Evolutionary conservation across 2,888 invertebrate genomes (phyloP).

Genomic region (Lycia hirtaria): DNA sequence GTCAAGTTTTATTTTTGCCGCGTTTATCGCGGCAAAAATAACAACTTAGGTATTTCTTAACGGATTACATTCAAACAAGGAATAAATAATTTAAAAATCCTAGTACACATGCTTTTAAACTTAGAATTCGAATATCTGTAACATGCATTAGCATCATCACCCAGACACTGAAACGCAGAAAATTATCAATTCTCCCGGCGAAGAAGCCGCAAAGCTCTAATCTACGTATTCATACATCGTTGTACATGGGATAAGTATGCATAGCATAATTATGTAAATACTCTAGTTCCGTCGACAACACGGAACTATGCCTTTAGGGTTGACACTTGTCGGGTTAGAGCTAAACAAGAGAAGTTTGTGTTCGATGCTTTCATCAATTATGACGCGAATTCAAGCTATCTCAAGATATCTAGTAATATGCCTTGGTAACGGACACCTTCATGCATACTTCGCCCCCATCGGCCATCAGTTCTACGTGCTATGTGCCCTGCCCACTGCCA

Average conservation of each 20-base stretch:
- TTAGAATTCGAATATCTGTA: not conserved
- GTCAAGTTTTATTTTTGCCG: too few species aligned
- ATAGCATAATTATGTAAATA: conserved; percentile 46
- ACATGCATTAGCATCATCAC: too few species aligned
- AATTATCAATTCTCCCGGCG: conserved; percentile 4
- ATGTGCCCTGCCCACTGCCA: too few species aligned
- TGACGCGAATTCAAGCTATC: not conserved
- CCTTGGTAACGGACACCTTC: not conserved
- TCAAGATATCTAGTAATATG: too few species aligned
- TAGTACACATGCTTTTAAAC: too few species aligned
- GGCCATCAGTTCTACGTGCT: too few species aligned
- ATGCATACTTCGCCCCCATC: too few species aligned
- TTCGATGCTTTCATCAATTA: not conserved
- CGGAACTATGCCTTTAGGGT: conserved; percentile 32
- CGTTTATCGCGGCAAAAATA: too few species aligned
- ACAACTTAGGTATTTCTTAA: too few species aligned
- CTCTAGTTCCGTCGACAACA: conserved; percentile 29
- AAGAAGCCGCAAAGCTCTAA: conserved; percentile 23
- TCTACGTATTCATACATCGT: conserved; percentile 24
- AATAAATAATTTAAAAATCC: too few species aligned
- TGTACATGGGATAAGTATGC: conserved; percentile 35
- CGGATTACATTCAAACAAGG: too few species aligned
- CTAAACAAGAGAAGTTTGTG: conserved; percentile 11
- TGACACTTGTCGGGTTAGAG: conserved; percentile 14
- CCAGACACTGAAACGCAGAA: too few species aligned